Evolutionary conservation across 2,797 vertebrate species (phyloP).

Genomic region (Tauraco hartlaubi): DNA sequence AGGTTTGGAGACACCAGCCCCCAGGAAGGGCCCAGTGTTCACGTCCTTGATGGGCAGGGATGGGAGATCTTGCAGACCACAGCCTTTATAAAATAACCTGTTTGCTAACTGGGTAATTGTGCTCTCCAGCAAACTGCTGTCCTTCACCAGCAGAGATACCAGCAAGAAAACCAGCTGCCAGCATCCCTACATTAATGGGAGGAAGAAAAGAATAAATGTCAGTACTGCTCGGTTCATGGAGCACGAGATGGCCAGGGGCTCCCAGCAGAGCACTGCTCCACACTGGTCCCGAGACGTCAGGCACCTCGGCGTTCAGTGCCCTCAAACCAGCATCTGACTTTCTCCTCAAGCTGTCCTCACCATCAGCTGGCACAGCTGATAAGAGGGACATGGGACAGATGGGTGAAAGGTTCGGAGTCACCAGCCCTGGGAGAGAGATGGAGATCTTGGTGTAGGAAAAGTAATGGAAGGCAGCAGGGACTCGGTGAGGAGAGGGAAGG

Average conservation of each 20-base stretch:
- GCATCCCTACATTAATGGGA: not conserved
- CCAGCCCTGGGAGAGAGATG: not conserved
- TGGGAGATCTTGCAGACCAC: not conserved
- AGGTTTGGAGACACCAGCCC: not conserved
- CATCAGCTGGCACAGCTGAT: not conserved
- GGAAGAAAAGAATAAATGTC: not conserved
- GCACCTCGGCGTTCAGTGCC: not conserved
- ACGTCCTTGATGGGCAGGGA: not conserved
- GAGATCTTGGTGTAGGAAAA: not conserved
- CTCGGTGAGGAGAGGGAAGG: not conserved
- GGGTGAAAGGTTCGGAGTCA: not conserved
- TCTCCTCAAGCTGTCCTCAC: not conserved
- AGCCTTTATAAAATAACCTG: not conserved
- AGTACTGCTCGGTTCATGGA: not conserved
- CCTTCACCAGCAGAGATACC: not conserved
- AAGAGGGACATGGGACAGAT: not conserved
- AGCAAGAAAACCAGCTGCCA: not conserved
- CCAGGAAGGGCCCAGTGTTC: accelerated
- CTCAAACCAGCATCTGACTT: not conserved
- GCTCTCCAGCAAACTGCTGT: not conserved
- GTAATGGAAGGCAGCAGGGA: not conserved
- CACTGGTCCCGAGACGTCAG: not conserved
- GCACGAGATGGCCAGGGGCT: not conserved
- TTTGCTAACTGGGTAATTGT: not conserved
- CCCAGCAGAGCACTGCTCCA: not conserved